Evolutionary conservation across 2,888 invertebrate species (phyloP).

Genomic region (Empis livida): DNA sequence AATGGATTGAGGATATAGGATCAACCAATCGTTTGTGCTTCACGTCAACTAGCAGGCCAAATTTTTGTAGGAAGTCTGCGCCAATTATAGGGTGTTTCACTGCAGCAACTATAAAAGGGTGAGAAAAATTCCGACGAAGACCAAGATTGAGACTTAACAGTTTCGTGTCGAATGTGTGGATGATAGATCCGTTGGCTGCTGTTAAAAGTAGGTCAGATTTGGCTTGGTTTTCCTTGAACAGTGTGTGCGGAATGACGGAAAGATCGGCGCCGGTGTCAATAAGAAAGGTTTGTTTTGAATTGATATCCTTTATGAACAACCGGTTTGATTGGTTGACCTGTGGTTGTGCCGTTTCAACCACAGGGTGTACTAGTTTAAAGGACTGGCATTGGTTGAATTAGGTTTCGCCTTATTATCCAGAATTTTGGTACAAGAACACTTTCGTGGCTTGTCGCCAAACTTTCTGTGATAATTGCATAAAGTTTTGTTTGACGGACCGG

Average conservation of each 20-base stretch:
- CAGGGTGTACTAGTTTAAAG: too few species aligned
- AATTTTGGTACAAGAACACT: background rate
- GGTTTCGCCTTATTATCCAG: too few species aligned
- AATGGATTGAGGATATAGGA: background rate
- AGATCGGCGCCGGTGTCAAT: too few species aligned
- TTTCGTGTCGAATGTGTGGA: background rate
- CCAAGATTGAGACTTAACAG: background rate
- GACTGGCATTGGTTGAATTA: too few species aligned
- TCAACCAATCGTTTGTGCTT: background rate
- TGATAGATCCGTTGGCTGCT: background rate
- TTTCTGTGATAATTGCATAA: conserved; percentile 1
- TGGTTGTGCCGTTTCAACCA: too few species aligned
- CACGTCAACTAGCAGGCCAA: background rate
- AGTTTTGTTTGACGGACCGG: too few species aligned
- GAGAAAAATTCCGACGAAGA: background rate
- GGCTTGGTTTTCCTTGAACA: background rate
- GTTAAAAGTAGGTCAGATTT: background rate
- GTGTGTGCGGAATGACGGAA: too few species aligned
- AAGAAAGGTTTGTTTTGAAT: too few species aligned
- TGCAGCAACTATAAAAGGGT: background rate
- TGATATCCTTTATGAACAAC: too few species aligned
- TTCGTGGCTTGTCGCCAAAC: background rate
- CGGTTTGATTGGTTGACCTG: too few species aligned
- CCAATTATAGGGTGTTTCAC: background rate
- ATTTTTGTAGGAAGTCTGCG: background rate